Evolutionary conservation across 2,797 vertebrate species (phyloP).

Genomic region (Chromis chromis): DNA sequence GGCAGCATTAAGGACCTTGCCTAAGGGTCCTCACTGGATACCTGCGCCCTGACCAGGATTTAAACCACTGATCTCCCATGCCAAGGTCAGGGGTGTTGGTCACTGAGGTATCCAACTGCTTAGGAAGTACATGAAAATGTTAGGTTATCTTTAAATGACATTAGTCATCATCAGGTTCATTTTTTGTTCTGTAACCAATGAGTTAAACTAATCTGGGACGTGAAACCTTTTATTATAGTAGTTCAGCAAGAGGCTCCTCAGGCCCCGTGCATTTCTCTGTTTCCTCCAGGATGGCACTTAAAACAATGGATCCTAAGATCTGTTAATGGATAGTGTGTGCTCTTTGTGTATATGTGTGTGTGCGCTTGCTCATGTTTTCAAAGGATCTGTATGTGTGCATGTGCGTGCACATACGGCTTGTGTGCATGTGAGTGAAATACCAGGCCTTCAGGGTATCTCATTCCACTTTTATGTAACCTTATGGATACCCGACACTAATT

Average conservation of each 20-base stretch:
- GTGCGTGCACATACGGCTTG: conserved; percentile 13
- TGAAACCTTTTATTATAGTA: conserved; percentile 45
- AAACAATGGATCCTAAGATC: conserved; percentile 59
- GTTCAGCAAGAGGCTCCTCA: conserved; percentile 24
- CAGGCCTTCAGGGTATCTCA: conserved; percentile 61
- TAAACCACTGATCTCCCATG: too few species aligned
- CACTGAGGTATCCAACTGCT: too few species aligned
- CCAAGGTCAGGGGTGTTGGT: too few species aligned
- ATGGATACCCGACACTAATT: conserved; percentile 56
- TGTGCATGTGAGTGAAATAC: conserved; percentile 31
- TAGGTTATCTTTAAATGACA: conserved; percentile 9
- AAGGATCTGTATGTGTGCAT: conserved; percentile 19
- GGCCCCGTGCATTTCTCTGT: conserved; percentile 17
- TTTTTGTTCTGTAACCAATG: conserved; percentile 9
- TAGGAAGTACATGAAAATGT: neutral
- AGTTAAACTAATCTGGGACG: conserved; percentile 25
- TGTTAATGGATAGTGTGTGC: conserved; percentile 59
- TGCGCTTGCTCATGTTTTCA: conserved; percentile 17
- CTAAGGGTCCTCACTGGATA: too few species aligned
- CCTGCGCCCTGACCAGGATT: too few species aligned
- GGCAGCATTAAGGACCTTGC: too few species aligned
- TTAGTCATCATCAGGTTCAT: conserved; percentile 15
- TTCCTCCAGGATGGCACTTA: conserved; percentile 67
- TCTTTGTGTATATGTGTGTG: conserved; percentile 12
- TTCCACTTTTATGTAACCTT: conserved; percentile 74